Base-by-base conservation (phyloP, 2,888 invertebrate genomes). In the Drosophila atripex region DNA sequence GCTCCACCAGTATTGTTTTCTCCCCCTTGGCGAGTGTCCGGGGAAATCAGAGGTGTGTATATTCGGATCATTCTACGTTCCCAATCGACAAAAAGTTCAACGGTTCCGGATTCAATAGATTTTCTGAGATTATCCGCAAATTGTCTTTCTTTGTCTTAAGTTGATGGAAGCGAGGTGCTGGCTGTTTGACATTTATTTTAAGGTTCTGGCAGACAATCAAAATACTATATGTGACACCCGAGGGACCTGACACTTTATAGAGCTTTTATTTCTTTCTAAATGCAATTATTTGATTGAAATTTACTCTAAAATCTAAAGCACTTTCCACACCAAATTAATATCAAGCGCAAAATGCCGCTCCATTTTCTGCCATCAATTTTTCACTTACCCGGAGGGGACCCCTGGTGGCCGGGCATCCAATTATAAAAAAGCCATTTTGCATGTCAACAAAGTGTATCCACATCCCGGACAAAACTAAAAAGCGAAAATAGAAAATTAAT, bases 31-130 rank as follows among this genome's bases (percentile, higher is more conserved):
- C 60, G 49, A 79, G 50, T 75, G 75, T 49, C 79, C 49, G 59
- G 79, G 83, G 79, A 80, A 82, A 80, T 80, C 79, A 80, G 64
- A 47, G 69, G 58, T 65, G 25, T 50, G 30, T 45, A 41, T 21
- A 21, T 21, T 28, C 3, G 32, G 46, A 63, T 63, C 63, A 35
- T 28, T 52, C 45, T 51, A 23, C 21, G 23, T 46, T 45, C 43
- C 43, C 51, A 45, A 18, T 30, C 30, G 38, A 16, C 9, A 9
- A 30, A 50, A 46, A 60, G 51, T 61, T 59, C 30, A 57, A 14
- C 4, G 45, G n/a, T n/a, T 50, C 30, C 18, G 21, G 14, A 49
- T 49, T 57, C 28, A 23, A 39, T 30, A 50, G 50, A 50, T 35
- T 39, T 16, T 3, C 9, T 47, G 57, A 28, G 57, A 57, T 61